Base-by-base conservation (phyloP, 2,888 invertebrate genomes). In the Amphipyra tragopoginis region DNA sequence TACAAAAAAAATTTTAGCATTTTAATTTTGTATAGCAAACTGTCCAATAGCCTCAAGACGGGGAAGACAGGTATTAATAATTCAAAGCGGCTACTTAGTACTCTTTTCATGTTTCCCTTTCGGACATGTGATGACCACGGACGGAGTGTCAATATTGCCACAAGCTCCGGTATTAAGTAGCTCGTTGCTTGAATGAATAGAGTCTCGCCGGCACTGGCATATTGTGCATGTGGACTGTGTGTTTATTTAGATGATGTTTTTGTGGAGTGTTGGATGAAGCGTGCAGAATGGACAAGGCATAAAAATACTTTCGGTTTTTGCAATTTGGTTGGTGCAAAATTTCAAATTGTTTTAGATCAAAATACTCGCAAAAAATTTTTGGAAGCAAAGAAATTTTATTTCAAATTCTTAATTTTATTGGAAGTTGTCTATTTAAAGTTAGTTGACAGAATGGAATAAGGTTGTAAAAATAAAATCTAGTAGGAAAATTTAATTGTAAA, bases 51-150 rank as follows among this genome's bases (percentile, higher is more conserved):
- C 15, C 11, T 34, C 11, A 6, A 44, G 50, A 67, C 39, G 40
- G 61, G 47, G 44, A 60, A 54, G 50, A 66, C 51, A 26, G 44
- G 39, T 38, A 56, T 87, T 81, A 85, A 89, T 88, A 85, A 86
- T 87, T 86, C 57, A 89, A 77, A 75, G 72, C 73, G 85, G 86
- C 82, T 85, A 85, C 81, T 83, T 79, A 69, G 72, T 72, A 77
- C 73, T 84, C 85, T 84, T 84, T 87, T 85, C 86, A 86, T 82
- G 75, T 76, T 77, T 79, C 86, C 86, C 87, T 86, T 83, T 88
- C 85, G 92, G 93, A 90, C 93, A 88, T 81, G 82, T 80, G 88
- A 88, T 94, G 94, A 93, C 94, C 94, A 93, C 86, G 83, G 85
- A 68, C 75, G 79, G 79, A 77, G 82, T 80, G 92, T 89, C 91